A percentile compares a stretch with the other conserved stretches of the same genome.
Conservation (phyloP, 2,113 vertebrate genomes). For the Tragulus kanchil region DNA sequence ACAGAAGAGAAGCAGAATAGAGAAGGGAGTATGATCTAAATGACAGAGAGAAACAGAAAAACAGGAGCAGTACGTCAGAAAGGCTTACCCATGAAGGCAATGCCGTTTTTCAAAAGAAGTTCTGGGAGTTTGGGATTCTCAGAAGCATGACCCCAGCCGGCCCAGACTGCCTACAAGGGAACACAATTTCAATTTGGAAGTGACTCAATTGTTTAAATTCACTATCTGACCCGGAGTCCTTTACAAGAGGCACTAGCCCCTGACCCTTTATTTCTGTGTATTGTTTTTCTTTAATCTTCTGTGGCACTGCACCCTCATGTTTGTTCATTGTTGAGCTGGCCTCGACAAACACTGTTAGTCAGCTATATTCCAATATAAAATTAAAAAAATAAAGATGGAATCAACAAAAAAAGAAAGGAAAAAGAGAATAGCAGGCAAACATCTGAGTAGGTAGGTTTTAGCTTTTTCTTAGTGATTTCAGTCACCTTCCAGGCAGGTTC, state of each 20-base stretch:
- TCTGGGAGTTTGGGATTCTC: constrained; percentile 99
- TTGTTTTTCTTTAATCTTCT: too few relatives aligned
- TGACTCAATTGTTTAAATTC: too few relatives aligned
- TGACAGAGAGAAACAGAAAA: constrained; percentile 17
- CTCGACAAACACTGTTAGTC: background rate
- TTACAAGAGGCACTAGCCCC: too few relatives aligned
- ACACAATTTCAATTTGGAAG: too few relatives aligned
- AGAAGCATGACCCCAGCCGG: constrained; percentile 98
- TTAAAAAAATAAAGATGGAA: background rate
- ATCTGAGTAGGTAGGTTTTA: background rate
- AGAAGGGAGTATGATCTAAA: background rate
- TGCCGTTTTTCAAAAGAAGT: constrained; percentile 96
- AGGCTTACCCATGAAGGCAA: constrained; percentile 97
- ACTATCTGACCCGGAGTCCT: too few relatives aligned
- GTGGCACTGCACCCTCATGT: too few relatives aligned
- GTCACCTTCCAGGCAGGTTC: background rate
- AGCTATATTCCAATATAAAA: background rate
- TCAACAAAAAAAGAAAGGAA: background rate
- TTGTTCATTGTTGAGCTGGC: too few relatives aligned
- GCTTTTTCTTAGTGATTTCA: constrained; percentile 26
- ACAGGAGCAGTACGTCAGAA: background rate
- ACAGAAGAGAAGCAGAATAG: constrained; percentile 31
- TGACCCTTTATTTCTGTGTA: too few relatives aligned
- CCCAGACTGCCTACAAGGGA: constrained; percentile 96
- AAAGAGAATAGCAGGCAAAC: background rate